phyloP scores from a whole-genome alignment of 2,113 vertebrate genomes.

The Clarias magur region DNA sequence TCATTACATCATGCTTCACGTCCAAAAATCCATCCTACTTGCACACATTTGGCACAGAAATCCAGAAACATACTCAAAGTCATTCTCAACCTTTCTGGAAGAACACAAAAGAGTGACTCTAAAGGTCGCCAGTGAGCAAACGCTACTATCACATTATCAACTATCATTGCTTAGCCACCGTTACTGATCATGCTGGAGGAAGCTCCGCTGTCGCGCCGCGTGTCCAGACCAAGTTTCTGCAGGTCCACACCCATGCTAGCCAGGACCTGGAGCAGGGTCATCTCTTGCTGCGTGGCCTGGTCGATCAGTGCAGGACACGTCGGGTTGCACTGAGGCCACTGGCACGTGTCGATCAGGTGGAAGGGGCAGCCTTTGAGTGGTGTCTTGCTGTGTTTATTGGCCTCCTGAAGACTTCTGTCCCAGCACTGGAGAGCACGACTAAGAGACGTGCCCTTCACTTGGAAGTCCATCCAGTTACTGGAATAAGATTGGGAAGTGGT shows the following conservation, averaged over 20 bases:
- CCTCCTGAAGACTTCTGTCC: constrained; percentile 78
- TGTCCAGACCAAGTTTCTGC: constrained; percentile 72
- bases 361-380: constrained; percentile 77
- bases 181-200: constrained; percentile 71
- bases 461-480: constrained; percentile 80
- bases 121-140: constrained; percentile 62
- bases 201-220: constrained; percentile 64
- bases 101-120: constrained; percentile 67
- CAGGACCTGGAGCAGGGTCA: constrained; percentile 77
- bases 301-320: constrained; percentile 78
- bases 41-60: constrained; percentile 58
- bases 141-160: constrained; percentile 25
- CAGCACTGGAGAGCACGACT: constrained; percentile 80
- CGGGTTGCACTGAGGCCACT: constrained; percentile 81
- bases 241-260: constrained; percentile 77
- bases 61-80: constrained; percentile 57
- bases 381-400: constrained; percentile 71
- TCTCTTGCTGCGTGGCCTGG: constrained; percentile 74
- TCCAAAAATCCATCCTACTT: constrained; percentile 24
- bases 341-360: constrained; percentile 78
- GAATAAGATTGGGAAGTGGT: neutral
- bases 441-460: constrained; percentile 75
- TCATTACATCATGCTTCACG: constrained; percentile 44
- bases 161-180: constrained; percentile 68
- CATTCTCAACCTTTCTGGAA: constrained; percentile 61